Evolutionary conservation across 2,113 vertebrate species (phyloP), one percentile per base, ranked within the genome.

Genomic region (Zingel zingel): DNA sequence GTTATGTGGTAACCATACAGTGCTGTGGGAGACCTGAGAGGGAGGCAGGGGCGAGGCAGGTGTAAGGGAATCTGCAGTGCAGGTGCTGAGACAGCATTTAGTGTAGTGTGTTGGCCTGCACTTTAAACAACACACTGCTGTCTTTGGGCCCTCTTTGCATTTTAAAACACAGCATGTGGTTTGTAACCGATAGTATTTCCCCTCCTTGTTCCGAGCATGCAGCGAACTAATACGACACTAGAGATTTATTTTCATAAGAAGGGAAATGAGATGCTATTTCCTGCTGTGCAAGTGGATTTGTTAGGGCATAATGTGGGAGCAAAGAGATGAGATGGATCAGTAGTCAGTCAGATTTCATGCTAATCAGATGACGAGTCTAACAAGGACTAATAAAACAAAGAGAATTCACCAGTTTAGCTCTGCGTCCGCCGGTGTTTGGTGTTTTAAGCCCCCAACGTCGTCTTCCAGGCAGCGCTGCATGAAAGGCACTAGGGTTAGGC

Each of bases 61-160:
- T 86, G 71, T 45, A 58, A 65, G 25, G 39, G 43, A 56, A 62
- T 65, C 68, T 88, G 86, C 91, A 90, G 81, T 91, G 85, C 68
- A 88, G 83, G 47, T 86, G 88, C 91, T 88, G 86, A 92, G 53
- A 1, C 82, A 83, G 86, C 90, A 47, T 43, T 79, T 80, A 63
- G 33, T 75, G 67, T 0, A 3, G 58, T 50, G 75, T 82, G 62
- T 75, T 23, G 1, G 67, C 9, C 61, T 56, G 6, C 6, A n/a
- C 58, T 21, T 51, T 61, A 86, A 74, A 79, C 51, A 13, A 9
- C 21, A 5, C 61, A 21, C 14, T 36, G 48, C 2, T 47, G 67
- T 81, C 61, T 72, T 18, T 25, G 25, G 50, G 45, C 61, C n/a
- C n/a, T 7, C 63, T 58, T 50, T 78, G 30, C 50, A 9, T 69